A percentile compares a stretch with the other conserved stretches of the same genome.
Evolutionary conservation across 2,113 vertebrate genomes (phyloP).

Genomic region (Peucedramus taeniatus): DNA sequence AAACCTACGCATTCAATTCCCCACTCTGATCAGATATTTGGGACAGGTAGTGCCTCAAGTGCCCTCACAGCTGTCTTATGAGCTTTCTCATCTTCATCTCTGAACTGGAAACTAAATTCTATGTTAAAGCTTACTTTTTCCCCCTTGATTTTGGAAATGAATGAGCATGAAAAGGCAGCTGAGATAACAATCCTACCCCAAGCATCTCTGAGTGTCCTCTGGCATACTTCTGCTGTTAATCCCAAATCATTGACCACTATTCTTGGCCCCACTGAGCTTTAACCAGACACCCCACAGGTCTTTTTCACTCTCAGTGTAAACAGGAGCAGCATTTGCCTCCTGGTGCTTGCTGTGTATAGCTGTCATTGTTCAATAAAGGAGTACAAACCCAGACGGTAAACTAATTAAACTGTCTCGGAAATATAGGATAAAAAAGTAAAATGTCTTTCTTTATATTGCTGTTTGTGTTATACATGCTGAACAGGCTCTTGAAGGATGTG

Average conservation of each 20-base stretch:
- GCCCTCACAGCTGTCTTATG: background rate
- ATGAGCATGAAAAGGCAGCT: background rate
- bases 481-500: slow-evolving; percentile 26
- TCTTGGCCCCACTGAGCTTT: background rate
- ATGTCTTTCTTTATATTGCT: slow-evolving; percentile 32
- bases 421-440: background rate
- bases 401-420: slow-evolving; percentile 34
- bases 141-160: background rate
- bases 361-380: background rate
- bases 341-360: background rate
- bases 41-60: background rate
- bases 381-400: slow-evolving; percentile 10
- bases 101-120: background rate
- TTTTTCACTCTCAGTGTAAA: background rate
- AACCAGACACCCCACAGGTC: background rate
- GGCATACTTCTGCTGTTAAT: background rate
- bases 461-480: slow-evolving; percentile 48
- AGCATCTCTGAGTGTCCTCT: background rate
- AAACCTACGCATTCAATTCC: background rate
- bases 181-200: background rate
- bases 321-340: background rate
- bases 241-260: background rate
- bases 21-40: background rate
- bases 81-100: background rate
- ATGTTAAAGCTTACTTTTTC: background rate